Conservation (phyloP, 2,113 vertebrate species). For the Serinus canaria region DNA sequence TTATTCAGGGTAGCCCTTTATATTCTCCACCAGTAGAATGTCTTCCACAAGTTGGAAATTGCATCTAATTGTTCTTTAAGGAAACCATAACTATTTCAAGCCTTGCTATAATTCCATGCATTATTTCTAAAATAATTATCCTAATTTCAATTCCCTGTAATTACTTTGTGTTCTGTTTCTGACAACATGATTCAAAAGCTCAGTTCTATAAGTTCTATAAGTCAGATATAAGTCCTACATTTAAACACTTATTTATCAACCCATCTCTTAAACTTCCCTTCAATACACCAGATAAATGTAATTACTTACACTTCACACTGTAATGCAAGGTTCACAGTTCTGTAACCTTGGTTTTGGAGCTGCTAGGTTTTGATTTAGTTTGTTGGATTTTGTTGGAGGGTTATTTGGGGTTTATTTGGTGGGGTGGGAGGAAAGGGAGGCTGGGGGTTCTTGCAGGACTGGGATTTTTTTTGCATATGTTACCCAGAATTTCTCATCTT, state of each 20-base stretch:
- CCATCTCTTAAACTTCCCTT: background rate
- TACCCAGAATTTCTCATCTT: background rate
- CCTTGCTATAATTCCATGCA: background rate
- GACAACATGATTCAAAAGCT: background rate
- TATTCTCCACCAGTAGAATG: background rate
- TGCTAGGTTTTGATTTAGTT: background rate
- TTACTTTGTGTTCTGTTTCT: background rate
- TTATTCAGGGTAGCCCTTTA: background rate
- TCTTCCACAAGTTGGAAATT: background rate
- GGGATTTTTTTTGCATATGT: fast-evolving
- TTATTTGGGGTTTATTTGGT: background rate
- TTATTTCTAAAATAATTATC: background rate
- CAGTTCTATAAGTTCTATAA: background rate
- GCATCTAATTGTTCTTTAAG: background rate
- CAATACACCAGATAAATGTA: background rate
- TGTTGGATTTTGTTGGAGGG: background rate
- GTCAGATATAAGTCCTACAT: background rate
- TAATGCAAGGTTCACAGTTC: background rate
- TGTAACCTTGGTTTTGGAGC: background rate
- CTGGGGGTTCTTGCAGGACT: fast-evolving
- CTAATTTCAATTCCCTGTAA: background rate
- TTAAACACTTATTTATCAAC: background rate
- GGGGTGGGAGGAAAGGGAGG: fast-evolving
- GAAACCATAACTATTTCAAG: background rate
- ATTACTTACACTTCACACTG: background rate